Conservation (phyloP, 2,888 invertebrate species). For the Harpalus rubripes region DNA sequence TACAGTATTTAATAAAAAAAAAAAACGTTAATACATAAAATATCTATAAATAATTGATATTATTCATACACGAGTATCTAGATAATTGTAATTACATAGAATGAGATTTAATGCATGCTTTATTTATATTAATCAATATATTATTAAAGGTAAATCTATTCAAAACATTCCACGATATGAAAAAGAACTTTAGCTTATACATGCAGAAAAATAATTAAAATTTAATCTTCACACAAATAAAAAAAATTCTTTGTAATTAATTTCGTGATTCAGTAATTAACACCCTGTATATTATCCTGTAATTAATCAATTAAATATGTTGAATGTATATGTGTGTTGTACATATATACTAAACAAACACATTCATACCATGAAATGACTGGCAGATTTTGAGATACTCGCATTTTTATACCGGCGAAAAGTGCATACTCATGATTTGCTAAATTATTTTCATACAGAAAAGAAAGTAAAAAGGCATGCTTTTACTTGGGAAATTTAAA, state of each 20-base stretch:
- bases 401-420: not conserved
- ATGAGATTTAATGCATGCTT: not conserved
- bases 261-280: constrained; percentile 26
- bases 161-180: not conserved
- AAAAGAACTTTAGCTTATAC: not conserved
- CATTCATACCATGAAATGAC: constrained; percentile 24
- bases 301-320: constrained; percentile 59
- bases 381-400: constrained; percentile 8
- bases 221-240: constrained; percentile 4
- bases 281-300: constrained; percentile 57
- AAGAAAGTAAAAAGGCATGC: not conserved
- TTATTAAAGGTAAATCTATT: not conserved
- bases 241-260: constrained; percentile 23
- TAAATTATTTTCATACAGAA: not conserved
- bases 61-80: not conserved
- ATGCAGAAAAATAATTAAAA: constrained; percentile 8
- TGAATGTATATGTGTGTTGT: constrained; percentile 2
- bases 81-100: not conserved
- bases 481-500: not conserved
- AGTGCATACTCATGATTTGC: constrained; percentile 10
- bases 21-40: not conserved
- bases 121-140: not conserved
- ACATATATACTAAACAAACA: constrained; percentile 7
- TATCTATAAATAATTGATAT: not conserved
- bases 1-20: not conserved